Evolutionary conservation across 2,113 vertebrate genomes (phyloP).

Genomic region (Catharus bicknelli): DNA sequence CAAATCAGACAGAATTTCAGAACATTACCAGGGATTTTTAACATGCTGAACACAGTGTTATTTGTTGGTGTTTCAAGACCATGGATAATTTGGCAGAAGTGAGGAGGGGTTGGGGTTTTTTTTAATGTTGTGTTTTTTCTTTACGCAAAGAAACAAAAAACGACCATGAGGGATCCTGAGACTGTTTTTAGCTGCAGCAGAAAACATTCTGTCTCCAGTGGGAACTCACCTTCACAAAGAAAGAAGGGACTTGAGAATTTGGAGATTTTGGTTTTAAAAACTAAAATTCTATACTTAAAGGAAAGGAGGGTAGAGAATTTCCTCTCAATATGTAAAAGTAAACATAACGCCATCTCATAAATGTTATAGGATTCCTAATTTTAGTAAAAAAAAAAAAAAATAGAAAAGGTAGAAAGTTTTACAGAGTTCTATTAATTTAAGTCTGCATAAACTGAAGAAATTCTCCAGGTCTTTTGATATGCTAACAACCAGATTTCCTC

Average conservation of each 20-base stretch:
- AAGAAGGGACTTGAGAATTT: not conserved
- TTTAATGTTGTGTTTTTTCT: no score
- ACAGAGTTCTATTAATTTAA: slow-evolving; percentile 54
- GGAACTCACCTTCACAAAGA: not conserved
- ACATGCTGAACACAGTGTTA: not conserved
- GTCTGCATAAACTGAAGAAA: slow-evolving; percentile 18
- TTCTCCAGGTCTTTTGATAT: slow-evolving; percentile 37
- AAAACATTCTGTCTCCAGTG: not conserved
- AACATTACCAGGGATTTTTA: not conserved
- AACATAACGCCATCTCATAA: not conserved
- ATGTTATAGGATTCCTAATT: not conserved
- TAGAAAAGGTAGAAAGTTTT: not conserved
- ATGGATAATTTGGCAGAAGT: not conserved
- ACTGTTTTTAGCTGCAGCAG: not conserved
- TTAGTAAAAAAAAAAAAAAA: not conserved
- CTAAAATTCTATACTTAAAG: not conserved
- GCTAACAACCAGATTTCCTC: slow-evolving; percentile 64
- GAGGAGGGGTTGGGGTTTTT: not conserved
- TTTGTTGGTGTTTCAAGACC: not conserved
- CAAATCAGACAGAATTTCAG: not conserved
- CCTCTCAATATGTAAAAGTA: not conserved
- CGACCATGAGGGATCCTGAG: not conserved
- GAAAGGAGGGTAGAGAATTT: not conserved
- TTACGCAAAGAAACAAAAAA: not conserved
- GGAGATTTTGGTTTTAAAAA: not conserved